Conservation (phyloP, 2,888 invertebrate species). For the Oasisia sp. region DNA sequence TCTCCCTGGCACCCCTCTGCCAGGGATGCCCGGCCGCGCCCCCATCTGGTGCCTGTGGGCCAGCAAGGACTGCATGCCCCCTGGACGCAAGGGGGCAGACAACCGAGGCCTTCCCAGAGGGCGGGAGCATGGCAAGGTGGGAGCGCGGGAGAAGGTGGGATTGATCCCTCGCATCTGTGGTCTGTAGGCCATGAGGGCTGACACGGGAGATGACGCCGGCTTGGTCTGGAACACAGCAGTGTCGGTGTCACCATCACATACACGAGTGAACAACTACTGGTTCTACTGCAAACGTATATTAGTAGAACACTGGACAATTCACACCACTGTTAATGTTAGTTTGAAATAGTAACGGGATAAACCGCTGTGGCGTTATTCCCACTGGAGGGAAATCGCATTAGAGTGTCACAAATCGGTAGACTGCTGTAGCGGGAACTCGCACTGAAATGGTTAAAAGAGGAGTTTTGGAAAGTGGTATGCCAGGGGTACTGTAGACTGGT, state of each 20-base stretch:
- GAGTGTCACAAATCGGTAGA: too few species aligned
- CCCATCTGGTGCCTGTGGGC: not conserved
- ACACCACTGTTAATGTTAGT: not conserved
- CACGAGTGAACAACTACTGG: not conserved
- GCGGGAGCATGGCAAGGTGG: not conserved
- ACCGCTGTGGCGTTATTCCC: too few species aligned
- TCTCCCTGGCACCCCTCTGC: not conserved
- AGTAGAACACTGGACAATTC: not conserved
- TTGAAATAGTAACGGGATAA: too few species aligned
- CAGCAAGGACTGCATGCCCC: not conserved
- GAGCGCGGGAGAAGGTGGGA: not conserved
- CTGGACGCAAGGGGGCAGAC: not conserved
- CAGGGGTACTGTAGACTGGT: too few species aligned
- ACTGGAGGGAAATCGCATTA: too few species aligned
- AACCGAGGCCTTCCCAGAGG: not conserved
- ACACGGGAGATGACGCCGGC: not conserved
- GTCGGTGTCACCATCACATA: not conserved
- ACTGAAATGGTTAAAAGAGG: too few species aligned
- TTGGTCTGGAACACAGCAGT: not conserved
- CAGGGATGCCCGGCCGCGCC: not conserved
- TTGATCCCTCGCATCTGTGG: not conserved
- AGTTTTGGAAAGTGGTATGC: too few species aligned
- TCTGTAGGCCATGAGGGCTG: constrained; percentile 6
- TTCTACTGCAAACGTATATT: not conserved
- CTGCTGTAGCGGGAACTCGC: too few species aligned